phyloP scores from a whole-genome alignment of 37 sponge, comb jelly and placozoan species.

The Chondrosia reniformis region DNA sequence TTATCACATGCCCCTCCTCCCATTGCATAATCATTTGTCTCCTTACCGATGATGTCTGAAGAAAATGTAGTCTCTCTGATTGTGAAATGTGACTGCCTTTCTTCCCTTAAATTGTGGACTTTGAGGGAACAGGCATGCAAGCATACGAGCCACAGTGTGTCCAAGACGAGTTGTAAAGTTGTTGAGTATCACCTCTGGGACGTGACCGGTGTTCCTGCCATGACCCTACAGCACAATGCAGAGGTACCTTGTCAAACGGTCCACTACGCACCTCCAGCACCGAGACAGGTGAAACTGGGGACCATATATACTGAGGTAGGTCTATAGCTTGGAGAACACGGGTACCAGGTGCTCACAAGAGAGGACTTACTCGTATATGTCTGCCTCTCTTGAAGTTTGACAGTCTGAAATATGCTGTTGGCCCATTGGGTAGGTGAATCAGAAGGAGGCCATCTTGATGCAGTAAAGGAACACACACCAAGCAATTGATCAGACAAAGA shows the following conservation, averaged over 20 bases:
- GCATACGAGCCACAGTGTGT: conserved; percentile 89
- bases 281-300: not conserved
- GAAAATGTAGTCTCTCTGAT: conserved; percentile 96
- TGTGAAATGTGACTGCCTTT: conserved; percentile 92
- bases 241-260: not conserved
- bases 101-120: conserved; percentile 94
- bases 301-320: not conserved
- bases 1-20: too few species aligned
- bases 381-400: conserved; percentile 68
- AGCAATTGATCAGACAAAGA: too few species aligned
- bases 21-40: too few species aligned
- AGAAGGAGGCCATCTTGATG: conserved; percentile 72
- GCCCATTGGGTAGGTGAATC: conserved; percentile 92
- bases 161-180: conserved; percentile 92
- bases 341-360: not conserved
- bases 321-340: not conserved
- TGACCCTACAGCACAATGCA: conserved; percentile 55
- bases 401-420: conserved; percentile 95
- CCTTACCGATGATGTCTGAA: conserved; percentile 91
- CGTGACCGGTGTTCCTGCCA: conserved; percentile 68
- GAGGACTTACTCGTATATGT: conserved; percentile 67
- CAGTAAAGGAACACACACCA: not conserved
- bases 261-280: not conserved
- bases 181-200: conserved; percentile 94
- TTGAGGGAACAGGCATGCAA: conserved; percentile 87